Evolutionary conservation across 2,797 vertebrate genomes (phyloP).

Genomic region (Ceryle rudis): DNA sequence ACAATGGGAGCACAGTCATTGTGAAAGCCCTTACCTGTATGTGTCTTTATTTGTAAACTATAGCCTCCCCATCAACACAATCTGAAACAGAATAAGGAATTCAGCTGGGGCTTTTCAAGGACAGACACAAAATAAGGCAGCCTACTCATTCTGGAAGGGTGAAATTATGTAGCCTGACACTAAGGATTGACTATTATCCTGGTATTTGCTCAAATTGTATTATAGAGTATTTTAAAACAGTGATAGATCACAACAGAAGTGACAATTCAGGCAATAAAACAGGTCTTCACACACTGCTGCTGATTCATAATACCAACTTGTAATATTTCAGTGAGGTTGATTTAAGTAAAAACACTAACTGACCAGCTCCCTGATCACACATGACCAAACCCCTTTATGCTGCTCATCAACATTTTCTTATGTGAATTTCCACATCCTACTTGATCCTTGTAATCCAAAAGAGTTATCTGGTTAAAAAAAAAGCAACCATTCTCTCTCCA

Average conservation of each 20-base stretch:
- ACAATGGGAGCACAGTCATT: neutral
- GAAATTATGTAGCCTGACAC: neutral
- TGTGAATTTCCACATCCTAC: accelerated
- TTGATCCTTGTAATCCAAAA: neutral
- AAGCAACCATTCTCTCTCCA: neutral
- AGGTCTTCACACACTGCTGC: neutral
- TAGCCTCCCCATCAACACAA: accelerated
- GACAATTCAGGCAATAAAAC: neutral
- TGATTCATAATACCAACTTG: neutral
- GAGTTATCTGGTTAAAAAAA: neutral
- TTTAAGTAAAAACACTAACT: neutral
- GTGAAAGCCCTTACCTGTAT: neutral
- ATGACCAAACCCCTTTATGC: neutral
- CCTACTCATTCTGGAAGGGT: neutral
- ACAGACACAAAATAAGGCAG: neutral
- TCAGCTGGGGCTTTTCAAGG: neutral
- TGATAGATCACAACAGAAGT: neutral
- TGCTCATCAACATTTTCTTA: neutral
- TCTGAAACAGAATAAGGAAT: neutral
- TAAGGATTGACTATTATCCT: neutral
- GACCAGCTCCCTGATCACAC: neutral
- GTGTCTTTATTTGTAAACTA: neutral
- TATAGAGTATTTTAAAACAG: neutral
- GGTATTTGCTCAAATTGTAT: neutral
- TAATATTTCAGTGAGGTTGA: neutral